Evolutionary conservation across 2,113 vertebrate genomes (phyloP), one percentile per base, ranked within the genome.

Genomic region (Takifugu bimaculatus): DNA sequence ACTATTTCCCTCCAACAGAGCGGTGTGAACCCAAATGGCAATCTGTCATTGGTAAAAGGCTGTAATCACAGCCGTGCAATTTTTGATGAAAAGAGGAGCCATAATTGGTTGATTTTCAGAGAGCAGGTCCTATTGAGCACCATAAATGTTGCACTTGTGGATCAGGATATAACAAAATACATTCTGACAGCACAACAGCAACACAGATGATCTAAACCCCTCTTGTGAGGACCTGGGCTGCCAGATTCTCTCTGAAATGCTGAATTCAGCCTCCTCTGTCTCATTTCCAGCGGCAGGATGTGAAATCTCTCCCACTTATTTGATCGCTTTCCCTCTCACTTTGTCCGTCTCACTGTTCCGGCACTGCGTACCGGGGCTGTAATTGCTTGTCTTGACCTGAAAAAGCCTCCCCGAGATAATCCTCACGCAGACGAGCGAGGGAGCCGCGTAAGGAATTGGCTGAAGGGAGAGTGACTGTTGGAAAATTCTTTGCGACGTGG

Each of bases 401-500:
- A 70, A 63, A 74, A 65, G 63, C 60, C 65, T 20, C 10, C 13
- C 50, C 13, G 14, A 72, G 73, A 72, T 83, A 84, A 84, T 80
- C 74, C 82, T 39, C 35, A 77, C 68, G 14, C 32, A 32, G 50
- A 56, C 4, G 55, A 72, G 72, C 13, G 13, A 50, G 70, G 69
- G 72, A 62, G 64, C 62, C 27, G 52, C 59, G 60, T 7, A 65
- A 28, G 45, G 75, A 78, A 72, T 65, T 60, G 68, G 1, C 49
- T 0, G n/a, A 13, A 42, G 54, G 53, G 35, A 76, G 83, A 85
- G 55, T 72, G 80, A 80, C 70, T 77, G 78, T 74, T 82, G 71
- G 75, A 83, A 87, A 80, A 83, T 76, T 73, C 53, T 59, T 60
- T 28, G 35, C 77, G 80, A 82, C 75, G 81, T 77, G 42, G 68